These are phyloP conservation scores for Pseudopodoces humilis DNA, from an alignment of 2,113 vertebrate species.

Conservation along the genomic window DNA sequence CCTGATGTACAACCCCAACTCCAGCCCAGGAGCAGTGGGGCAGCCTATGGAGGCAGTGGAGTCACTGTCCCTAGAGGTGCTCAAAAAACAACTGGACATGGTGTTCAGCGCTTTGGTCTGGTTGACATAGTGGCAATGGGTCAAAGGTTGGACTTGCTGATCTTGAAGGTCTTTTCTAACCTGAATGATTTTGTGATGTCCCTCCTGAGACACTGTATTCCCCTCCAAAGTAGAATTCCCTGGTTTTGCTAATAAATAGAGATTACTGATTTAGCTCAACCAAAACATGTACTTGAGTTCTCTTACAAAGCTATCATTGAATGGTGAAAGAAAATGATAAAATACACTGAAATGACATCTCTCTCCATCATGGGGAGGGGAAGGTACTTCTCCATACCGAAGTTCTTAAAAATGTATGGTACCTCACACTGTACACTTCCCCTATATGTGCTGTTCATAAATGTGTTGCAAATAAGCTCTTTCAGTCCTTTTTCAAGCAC, in stretches of 20 bases:
- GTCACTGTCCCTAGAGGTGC: background rate
- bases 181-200: background rate
- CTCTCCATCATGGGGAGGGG: background rate
- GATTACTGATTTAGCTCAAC: background rate
- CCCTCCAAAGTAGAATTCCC: background rate
- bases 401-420: background rate
- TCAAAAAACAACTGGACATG: background rate
- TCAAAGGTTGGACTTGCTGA: background rate
- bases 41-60: background rate
- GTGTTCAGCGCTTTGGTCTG: background rate
- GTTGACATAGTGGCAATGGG: background rate
- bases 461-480: background rate
- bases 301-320: background rate
- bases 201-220: background rate
- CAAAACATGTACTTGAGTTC: background rate
- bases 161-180: background rate
- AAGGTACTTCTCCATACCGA: background rate
- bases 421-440: background rate
- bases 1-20: background rate
- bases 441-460: background rate
- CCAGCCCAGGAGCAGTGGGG: rapidly evolving
- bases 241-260: background rate
- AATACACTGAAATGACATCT: background rate
- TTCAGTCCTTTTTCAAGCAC: background rate
- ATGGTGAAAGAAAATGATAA: background rate